A percentile compares a stretch with the other conserved stretches of the same genome.
phyloP scores from a whole-genome alignment of 1,140 invertebrate genomes.

The Sitodiplosis mosellana region DNA sequence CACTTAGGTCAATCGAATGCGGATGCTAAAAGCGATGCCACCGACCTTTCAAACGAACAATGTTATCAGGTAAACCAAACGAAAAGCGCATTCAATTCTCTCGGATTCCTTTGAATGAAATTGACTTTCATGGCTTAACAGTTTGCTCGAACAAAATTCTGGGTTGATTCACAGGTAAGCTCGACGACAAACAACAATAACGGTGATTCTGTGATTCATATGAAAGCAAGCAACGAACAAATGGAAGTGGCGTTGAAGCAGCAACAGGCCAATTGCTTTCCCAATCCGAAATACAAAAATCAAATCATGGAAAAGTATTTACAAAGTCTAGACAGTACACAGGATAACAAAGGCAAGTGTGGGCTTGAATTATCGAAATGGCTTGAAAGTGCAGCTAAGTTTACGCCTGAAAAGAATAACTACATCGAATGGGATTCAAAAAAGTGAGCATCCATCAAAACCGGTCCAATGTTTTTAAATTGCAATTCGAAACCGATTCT shows the following conservation, averaged over 20 bases:
- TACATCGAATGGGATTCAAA: slow-evolving; percentile 39
- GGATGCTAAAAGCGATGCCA: no score
- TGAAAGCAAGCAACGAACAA: not conserved
- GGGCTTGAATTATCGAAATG: slow-evolving; percentile 36
- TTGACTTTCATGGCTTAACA: not conserved
- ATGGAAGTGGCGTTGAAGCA: not conserved
- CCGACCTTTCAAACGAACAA: no score
- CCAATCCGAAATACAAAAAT: slow-evolving; percentile 29
- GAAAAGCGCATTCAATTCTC: not conserved
- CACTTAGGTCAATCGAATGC: no score
- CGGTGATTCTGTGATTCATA: not conserved
- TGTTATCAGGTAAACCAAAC: no score
- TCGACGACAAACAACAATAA: not conserved
- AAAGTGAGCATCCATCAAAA: slow-evolving; percentile 11
- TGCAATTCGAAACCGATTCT: not conserved
- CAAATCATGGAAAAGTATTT: slow-evolving; percentile 38
- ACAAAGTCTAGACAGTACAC: slow-evolving; percentile 20
- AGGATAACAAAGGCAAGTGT: slow-evolving; percentile 18
- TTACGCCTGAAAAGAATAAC: slow-evolving; percentile 41
- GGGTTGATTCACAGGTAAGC: not conserved
- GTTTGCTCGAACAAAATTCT: not conserved
- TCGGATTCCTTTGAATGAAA: not conserved
- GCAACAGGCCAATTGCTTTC: slow-evolving; percentile 2
- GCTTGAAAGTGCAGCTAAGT: slow-evolving; percentile 45
- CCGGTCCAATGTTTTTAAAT: not conserved